These are phyloP conservation scores for Lophura nycthemera DNA, from an alignment of 2,113 vertebrate genomes.

Conservation along the genomic window DNA sequence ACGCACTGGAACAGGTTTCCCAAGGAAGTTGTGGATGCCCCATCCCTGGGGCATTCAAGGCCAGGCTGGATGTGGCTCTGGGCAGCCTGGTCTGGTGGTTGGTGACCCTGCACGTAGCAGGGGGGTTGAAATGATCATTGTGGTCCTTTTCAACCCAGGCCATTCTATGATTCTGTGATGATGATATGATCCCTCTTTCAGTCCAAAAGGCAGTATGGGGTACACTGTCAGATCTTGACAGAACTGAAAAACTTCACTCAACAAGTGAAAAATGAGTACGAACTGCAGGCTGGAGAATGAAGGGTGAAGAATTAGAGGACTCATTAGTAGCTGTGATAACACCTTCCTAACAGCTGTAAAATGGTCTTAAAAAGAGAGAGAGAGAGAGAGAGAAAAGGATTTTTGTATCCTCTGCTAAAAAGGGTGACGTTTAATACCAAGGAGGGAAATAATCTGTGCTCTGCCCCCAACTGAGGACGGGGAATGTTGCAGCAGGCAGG, in stretches of 20 bases:
- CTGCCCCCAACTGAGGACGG: accelerated
- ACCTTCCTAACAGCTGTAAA: background rate
- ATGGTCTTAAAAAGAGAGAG: background rate
- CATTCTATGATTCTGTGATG: too few species aligned
- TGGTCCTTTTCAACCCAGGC: too few species aligned
- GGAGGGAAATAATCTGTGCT: background rate
- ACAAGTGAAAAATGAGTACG: background rate
- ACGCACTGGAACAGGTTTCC: too few species aligned
- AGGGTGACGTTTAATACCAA: accelerated
- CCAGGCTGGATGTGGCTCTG: too few species aligned
- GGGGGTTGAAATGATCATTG: too few species aligned
- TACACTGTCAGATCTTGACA: too few species aligned
- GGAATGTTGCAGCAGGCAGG: accelerated
- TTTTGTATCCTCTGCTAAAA: background rate
- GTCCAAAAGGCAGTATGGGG: background rate
- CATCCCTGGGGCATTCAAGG: too few species aligned
- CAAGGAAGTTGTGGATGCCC: too few species aligned
- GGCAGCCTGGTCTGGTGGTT: too few species aligned
- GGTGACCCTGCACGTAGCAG: too few species aligned
- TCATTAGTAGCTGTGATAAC: background rate
- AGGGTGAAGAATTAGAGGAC: background rate
- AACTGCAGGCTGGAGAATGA: background rate
- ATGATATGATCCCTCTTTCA: background rate
- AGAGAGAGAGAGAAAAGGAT: background rate
- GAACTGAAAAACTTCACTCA: background rate